Conservation (phyloP, 23 tunicate species). For the Halocynthia aurantium region DNA sequence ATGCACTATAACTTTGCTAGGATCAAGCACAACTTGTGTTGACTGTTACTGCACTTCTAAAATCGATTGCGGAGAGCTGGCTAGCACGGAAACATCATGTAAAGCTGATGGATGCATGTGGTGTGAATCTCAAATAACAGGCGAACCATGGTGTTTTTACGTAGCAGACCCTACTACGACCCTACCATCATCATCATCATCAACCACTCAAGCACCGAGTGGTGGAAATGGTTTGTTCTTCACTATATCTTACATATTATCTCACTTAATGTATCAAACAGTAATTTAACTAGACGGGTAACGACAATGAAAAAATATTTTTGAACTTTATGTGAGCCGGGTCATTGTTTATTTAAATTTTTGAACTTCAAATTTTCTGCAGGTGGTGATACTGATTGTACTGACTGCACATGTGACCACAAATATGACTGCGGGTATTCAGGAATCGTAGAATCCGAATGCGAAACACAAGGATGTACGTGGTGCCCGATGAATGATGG, state of each 20-base stretch:
- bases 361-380: neutral
- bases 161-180: neutral
- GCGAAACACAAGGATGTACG: slow-evolving; percentile 61
- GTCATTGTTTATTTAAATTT: no score
- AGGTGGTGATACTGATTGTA: neutral
- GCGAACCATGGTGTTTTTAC: slow-evolving; percentile 1
- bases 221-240: neutral
- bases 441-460: slow-evolving; percentile 48
- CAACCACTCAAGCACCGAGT: neutral
- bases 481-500: no score
- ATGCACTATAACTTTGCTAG: neutral
- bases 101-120: slow-evolving; percentile 23
- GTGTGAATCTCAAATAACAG: neutral
- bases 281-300: no score
- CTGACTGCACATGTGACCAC: slow-evolving; percentile 15
- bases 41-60: slow-evolving; percentile 25
- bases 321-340: neutral
- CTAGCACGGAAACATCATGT: slow-evolving; percentile 16
- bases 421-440: slow-evolving; percentile 57
- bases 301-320: neutral
- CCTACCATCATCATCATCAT: neutral
- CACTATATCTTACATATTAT: no score
- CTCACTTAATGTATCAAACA: no score
- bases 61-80: slow-evolving; percentile 66
- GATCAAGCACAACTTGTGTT: neutral